Conservation (phyloP, 2,888 invertebrate species). For the Lasius fuliginosus region DNA sequence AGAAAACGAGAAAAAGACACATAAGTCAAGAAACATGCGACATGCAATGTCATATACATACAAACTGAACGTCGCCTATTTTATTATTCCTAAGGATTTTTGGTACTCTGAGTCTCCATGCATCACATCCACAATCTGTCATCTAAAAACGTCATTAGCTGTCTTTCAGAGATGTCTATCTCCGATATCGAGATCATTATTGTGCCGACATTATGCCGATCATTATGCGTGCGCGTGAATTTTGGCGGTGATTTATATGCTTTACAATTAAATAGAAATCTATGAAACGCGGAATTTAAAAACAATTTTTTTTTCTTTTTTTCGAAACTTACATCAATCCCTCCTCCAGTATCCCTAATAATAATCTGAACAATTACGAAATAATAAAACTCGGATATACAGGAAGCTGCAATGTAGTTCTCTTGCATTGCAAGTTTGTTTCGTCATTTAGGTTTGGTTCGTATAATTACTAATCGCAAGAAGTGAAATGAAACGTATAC, state of each 20-base stretch:
- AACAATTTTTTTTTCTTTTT: neutral
- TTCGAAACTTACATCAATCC: neutral
- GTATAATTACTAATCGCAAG: constrained; percentile 26
- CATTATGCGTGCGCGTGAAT: constrained; percentile 18
- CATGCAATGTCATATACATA: constrained; percentile 84
- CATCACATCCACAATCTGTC: constrained; percentile 85
- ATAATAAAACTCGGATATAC: neutral
- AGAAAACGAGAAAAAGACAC: constrained; percentile 69
- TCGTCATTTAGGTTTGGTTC: constrained; percentile 15
- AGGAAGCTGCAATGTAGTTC: constrained; percentile 13
- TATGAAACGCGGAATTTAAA: neutral
- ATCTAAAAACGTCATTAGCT: constrained; percentile 83
- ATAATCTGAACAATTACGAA: neutral
- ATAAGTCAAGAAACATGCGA: constrained; percentile 80
- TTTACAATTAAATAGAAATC: neutral
- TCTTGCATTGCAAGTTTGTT: neutral
- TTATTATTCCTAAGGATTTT: constrained; percentile 85
- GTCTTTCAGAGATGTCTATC: constrained; percentile 66
- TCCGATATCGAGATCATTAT: constrained; percentile 10
- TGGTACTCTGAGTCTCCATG: constrained; percentile 85
- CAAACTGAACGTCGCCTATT: constrained; percentile 85
- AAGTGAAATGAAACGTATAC: constrained; percentile 14
- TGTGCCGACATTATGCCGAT: neutral
- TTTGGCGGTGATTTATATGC: neutral
- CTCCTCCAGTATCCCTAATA: neutral